Conservation (phyloP, 2,113 vertebrate species). For the Thinocorus orbignyianus region DNA sequence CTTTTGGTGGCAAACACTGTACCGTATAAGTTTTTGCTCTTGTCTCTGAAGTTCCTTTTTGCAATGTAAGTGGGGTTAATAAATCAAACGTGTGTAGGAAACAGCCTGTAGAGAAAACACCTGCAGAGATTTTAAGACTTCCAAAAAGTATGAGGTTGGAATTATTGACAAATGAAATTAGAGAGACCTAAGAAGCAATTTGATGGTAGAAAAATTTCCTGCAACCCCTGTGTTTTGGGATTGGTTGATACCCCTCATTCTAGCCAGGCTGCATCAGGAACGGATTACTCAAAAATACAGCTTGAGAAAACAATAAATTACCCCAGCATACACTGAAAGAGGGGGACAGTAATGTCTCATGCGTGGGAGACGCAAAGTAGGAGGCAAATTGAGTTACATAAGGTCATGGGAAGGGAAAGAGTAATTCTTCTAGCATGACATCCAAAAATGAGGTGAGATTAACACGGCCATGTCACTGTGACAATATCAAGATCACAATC, state of each 20-base stretch:
- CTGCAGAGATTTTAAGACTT: slow-evolving; percentile 24
- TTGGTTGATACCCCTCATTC: not conserved
- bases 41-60: not conserved
- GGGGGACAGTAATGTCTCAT: not conserved
- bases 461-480: not conserved
- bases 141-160: not conserved
- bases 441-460: slow-evolving; percentile 29
- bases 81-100: not conserved
- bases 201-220: not conserved
- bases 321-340: not conserved
- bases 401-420: slow-evolving; percentile 74
- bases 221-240: not conserved
- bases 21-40: not conserved
- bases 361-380: slow-evolving; percentile 36
- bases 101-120: slow-evolving; percentile 35
- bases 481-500: not conserved
- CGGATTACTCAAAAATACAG: not conserved
- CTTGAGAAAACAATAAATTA: slow-evolving; percentile 30
- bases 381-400: slow-evolving; percentile 63
- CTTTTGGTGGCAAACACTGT: not conserved
- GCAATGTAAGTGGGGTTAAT: not conserved
- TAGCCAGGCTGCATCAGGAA: not conserved
- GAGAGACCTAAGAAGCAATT: not conserved
- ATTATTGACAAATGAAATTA: not conserved
- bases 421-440: not conserved